Evolutionary conservation across 2,888 invertebrate genomes (phyloP).

Genomic region (Erebia aethiops): DNA sequence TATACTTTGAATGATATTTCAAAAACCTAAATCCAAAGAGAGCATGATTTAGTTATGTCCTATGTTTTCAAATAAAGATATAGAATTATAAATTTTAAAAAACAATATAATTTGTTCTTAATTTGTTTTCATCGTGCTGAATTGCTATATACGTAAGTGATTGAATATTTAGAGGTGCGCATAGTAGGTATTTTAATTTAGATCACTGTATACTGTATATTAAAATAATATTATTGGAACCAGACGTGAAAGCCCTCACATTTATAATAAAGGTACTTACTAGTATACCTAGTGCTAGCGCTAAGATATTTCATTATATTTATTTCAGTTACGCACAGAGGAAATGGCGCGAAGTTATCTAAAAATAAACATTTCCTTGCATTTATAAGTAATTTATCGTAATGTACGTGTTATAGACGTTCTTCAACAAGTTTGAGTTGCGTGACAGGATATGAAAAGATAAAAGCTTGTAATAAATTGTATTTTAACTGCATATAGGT

Average conservation of each 20-base stretch:
- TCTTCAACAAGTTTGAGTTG: slow-evolving; percentile 12
- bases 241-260: background rate
- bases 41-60: too few species aligned
- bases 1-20: too few species aligned
- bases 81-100: too few species aligned
- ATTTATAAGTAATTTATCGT: slow-evolving; percentile 2
- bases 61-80: too few species aligned
- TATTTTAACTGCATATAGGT: slow-evolving; percentile 7
- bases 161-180: too few species aligned
- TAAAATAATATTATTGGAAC: background rate
- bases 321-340: background rate
- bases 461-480: slow-evolving; percentile 23
- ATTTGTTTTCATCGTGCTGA: too few species aligned
- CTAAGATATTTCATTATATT: slow-evolving; percentile 3
- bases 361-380: slow-evolving; percentile 6
- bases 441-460: slow-evolving; percentile 20
- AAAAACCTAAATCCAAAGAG: too few species aligned
- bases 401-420: slow-evolving; percentile 11
- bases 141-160: too few species aligned
- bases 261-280: too few species aligned
- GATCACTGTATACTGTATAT: too few species aligned
- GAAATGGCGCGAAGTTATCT: slow-evolving; percentile 1
- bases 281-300: background rate
- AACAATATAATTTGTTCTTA: too few species aligned
- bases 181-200: too few species aligned